Conservation (phyloP, 2,797 vertebrate species). For the Australoheros facetus region DNA sequence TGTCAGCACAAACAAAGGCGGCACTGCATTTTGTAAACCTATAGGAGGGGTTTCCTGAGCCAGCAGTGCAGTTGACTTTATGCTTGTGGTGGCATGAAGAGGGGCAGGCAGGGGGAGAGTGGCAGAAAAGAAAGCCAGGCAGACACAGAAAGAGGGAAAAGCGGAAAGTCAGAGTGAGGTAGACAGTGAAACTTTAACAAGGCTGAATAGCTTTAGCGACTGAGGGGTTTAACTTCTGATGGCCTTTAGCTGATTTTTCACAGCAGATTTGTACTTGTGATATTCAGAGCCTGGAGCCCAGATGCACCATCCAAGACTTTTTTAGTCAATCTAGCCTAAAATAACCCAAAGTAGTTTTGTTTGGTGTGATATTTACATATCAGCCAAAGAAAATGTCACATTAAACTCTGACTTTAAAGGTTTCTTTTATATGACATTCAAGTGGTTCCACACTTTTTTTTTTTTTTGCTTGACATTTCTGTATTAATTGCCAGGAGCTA, state of each 20-base stretch:
- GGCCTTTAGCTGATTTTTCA: constrained; percentile 4
- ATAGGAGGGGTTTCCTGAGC: constrained; percentile 51
- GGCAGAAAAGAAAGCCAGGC: constrained; percentile 17
- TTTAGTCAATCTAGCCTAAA: background rate
- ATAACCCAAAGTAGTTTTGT: background rate
- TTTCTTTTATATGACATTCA: background rate
- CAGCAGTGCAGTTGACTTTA: constrained; percentile 38
- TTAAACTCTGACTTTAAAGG: background rate
- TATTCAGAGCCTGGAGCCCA: background rate
- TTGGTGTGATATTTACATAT: background rate
- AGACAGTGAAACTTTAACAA: constrained; percentile 40
- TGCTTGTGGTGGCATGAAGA: constrained; percentile 27
- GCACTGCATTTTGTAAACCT: constrained; percentile 41
- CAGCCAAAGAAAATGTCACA: background rate
- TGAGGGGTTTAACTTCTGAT: constrained; percentile 20
- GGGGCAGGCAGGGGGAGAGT: constrained; percentile 8
- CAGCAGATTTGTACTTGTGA: background rate
- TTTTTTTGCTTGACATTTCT: background rate
- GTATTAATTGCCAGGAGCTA: background rate
- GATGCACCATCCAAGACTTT: background rate
- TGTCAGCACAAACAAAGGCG: constrained; percentile 54
- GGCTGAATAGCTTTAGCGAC: constrained; percentile 20
- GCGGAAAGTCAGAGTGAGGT: constrained; percentile 33
- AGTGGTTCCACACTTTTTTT: background rate
- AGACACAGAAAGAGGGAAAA: constrained; percentile 45